Base-by-base conservation (phyloP, 2,888 invertebrate species). In the Thymelicus sylvestris region DNA sequence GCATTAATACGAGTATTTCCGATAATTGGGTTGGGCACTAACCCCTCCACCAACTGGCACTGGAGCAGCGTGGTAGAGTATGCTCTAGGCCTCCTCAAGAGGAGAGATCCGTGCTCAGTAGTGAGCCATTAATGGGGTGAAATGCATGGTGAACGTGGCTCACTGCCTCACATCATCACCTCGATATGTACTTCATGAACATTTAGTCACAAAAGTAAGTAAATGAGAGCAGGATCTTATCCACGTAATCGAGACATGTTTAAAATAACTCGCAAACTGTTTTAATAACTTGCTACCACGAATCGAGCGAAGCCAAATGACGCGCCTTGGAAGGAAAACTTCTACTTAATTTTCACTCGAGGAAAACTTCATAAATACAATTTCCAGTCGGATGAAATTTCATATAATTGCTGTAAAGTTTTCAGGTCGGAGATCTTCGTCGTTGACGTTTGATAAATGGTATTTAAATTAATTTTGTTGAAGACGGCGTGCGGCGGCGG, bases 341-440 rank as follows among this genome's bases (percentile, higher is more conserved):
- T 71, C 44, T 61, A 52, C 66, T 71, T 71, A 66, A 71, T 71
- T 71, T 71, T 71, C 71, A 71, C 66, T 71, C 50, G 38, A 52
- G 55, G 19, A 47, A 71, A 61, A 71, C 55, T 71, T 66, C 61
- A 66, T 44, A 55, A 55, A 55, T 55, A 71, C 61, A 71, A 71
- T 71, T 71, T 71, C 70, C 60, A 65, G 65, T 65, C 60, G 70
- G 65, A 65, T 70, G 70, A 70, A 70, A 70, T 65, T 70, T 70
- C 70, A 65, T 65, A 70, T 70, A 60, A 69, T 64, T 69, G 59
- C 57, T 59, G 69, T 68, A 69, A 69, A 59, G 64, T 64, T 69
- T 64, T 69, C 69, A 64, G 57, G 59, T 48, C 48, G 59, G 64
- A 19, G 57, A 64, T 69, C 68, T 68, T 69, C 59, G 50, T 48